Base-by-base conservation (phyloP, 2,113 vertebrate species). In the Oostethus manadensis region DNA sequence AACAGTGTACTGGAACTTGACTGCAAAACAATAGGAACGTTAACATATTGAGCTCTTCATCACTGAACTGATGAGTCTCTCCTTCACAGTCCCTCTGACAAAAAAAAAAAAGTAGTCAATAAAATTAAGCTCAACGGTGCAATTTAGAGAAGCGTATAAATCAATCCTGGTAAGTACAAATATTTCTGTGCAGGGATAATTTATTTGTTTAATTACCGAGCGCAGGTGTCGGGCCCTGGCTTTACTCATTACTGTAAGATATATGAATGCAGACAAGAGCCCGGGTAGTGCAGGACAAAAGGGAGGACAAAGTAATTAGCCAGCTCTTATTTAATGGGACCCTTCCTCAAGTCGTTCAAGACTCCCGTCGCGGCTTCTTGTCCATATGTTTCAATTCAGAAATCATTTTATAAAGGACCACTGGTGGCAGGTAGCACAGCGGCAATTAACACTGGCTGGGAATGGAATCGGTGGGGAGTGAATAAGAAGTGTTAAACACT, bases 151-250 rank as follows among this genome's bases (percentile, higher is more conserved):
- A 81, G 75, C 62, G 70, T 88, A 87, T 90, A 90, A 90, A 90
- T 90, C 89, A 86, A 84, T 82, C 77, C 64, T 61, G 63, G 66
- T 77, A 85, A 88, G 86, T 79, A 83, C 85, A 88, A 87, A 89
- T 89, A 87, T 87, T 90, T 90, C 87, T 66, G 80, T 58, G 68
- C 68, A 71, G 74, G 76, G 87, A 89, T 85, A 90, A 91, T 90
- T 90, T 89, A 90, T 90, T 89, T 85, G 87, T 91, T 90, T 90
- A 90, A 91, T 91, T 89, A 90, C 84, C 53, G 75, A 71, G 66
- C 83, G 77, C 88, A 91, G 90, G 88, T 90, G 90, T 83, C 83
- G 73, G 77, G 75, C 71, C 72, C 80, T 69, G 82, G 82, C 83
- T 79, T 88, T 85, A 84, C 87, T 90, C 88, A 89, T 91, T 91